A percentile compares a stretch with the other conserved stretches of the same genome.
Evolutionary conservation across 2,797 vertebrate genomes (phyloP).

Genomic region (Parauchenoglanis punctatus): DNA sequence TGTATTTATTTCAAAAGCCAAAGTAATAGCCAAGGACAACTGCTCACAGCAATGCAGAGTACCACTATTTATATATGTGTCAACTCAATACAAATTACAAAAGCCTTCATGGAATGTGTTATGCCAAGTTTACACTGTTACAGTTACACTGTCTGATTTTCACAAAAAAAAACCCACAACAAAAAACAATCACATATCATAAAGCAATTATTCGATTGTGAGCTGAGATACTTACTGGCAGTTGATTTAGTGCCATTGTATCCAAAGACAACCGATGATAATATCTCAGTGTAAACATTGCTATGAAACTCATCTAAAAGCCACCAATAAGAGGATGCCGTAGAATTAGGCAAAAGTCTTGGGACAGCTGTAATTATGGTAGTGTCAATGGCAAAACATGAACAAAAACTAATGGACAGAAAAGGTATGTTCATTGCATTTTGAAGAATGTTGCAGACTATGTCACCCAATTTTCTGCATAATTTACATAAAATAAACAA

Average conservation of each 20-base stretch:
- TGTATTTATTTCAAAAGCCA: conserved; percentile 2
- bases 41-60: not conserved
- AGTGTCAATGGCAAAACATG: not conserved
- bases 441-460: not conserved
- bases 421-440: not conserved
- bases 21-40: not conserved
- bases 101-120: not conserved
- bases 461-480: not conserved
- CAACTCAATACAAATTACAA: not conserved
- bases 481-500: too few relatives aligned
- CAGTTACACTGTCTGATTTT: not conserved
- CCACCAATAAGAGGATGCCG: not conserved
- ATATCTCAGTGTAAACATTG: not conserved
- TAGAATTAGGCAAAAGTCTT: not conserved
- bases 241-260: not conserved
- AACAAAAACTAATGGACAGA: not conserved
- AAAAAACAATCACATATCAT: not conserved
- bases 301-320: not conserved
- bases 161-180: not conserved
- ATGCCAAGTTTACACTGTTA: not conserved
- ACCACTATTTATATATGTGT: not conserved
- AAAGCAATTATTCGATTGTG: not conserved
- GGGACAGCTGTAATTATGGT: not conserved
- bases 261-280: not conserved
- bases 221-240: not conserved